These are phyloP conservation scores for Lepidostoma basale DNA, from an alignment of 1,140 invertebrate genomes.

Conservation along the genomic window DNA sequence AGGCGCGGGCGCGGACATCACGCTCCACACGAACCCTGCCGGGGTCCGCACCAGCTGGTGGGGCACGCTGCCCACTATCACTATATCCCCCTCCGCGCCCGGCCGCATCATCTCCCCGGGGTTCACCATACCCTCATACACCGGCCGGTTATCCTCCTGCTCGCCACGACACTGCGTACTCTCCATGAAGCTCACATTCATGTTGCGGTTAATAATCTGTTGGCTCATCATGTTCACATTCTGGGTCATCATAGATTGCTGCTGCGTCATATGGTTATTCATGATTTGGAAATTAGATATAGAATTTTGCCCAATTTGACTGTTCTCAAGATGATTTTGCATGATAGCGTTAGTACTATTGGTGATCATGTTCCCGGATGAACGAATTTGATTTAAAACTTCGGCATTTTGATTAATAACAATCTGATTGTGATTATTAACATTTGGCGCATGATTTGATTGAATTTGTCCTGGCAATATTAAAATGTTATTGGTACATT, in stretches of 20 bases:
- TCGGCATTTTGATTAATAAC: constrained; percentile 46
- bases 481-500: constrained; percentile 36
- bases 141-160: neutral
- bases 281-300: constrained; percentile 59
- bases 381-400: constrained; percentile 50
- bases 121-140: constrained; percentile 26
- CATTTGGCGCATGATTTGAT: constrained; percentile 26
- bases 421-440: constrained; percentile 41
- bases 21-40: constrained; percentile 57
- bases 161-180: neutral
- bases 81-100: constrained; percentile 34
- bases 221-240: constrained; percentile 61
- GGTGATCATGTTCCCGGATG: constrained; percentile 50
- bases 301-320: neutral
- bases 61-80: constrained; percentile 42
- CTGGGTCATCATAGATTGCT: constrained; percentile 59
- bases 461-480: constrained; percentile 33
- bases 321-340: constrained; percentile 21
- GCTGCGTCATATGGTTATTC: constrained; percentile 58
- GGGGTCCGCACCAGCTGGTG: constrained; percentile 57
- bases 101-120: constrained; percentile 25
- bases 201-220: constrained; percentile 45
- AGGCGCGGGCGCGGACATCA: constrained; percentile 49
- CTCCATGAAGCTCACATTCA: neutral
- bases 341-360: constrained; percentile 31